Evolutionary conservation across 2,797 vertebrate species (phyloP), one percentile per base, ranked within the genome.

Genomic region (Anguilla megastoma): DNA sequence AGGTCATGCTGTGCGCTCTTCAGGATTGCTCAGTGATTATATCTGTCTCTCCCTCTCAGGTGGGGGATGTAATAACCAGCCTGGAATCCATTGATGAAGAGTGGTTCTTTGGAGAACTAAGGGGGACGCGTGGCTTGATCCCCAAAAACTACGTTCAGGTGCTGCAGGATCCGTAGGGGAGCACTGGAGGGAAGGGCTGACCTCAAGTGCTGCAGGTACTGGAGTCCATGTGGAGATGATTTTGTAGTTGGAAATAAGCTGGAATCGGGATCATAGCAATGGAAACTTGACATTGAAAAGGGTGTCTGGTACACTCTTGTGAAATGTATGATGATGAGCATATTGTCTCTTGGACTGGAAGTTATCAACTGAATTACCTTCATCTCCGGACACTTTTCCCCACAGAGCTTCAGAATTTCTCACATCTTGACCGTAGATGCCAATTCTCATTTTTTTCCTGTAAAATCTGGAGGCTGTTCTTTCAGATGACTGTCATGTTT

Each of bases 141-240:
- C 98, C 98, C 83, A 98, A 96, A 94, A 98, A 95, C 93, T 98
- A 97, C 90, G 92, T 98, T 93, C 97, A 97, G 41, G 92, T 97
- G 90, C 94, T 94, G 45, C 92, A 89, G 93, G 69, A 89, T 3
- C 30, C 66, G 4, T 58, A 84, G 87, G 30, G 71, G 71, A 16
- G 71, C 71, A 76, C 16, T 71, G 8, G 27, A 30, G 41, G 6
- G 36, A 45, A 21, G 41, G 45, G 1, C 79, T 48, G 79, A 41
- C 76, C 4, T 12, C 9, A 7, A 82, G 50, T 48, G 45, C 18
- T 16, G 24, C 45, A 48, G 79, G 45, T 50, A 79, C 74, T 36
- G 16, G 45, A 50, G 79, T 50, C 41, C 79, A 48, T 10, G 41
- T 50, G 41, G 45, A 50, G 45, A 50, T 48, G 0, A n/a, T 82